A percentile compares a stretch with the other conserved stretches of the same genome.
Conservation (phyloP, 2,888 invertebrate species). For the Apamea anceps region DNA sequence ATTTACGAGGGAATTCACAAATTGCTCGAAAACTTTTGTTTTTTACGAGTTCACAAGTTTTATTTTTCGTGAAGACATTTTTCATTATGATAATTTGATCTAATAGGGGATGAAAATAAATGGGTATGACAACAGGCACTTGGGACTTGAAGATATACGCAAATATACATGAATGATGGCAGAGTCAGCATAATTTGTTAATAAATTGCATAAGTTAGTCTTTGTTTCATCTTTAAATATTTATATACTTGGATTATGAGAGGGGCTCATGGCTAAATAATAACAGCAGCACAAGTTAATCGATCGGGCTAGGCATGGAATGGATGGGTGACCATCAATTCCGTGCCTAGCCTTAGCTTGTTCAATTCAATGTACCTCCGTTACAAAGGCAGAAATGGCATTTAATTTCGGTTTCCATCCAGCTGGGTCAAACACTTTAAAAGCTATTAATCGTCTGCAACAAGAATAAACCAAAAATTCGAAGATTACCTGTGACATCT, state of each 20-base stretch:
- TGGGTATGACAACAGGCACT: conserved; percentile 10
- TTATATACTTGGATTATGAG: background rate
- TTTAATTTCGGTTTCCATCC: too few relatives aligned
- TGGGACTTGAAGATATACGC: background rate
- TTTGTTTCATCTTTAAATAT: background rate
- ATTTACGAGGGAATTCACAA: conserved; percentile 66
- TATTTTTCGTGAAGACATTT: conserved; percentile 59
- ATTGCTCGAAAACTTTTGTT: conserved; percentile 64
- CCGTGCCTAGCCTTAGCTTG: too few relatives aligned
- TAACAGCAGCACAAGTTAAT: too few relatives aligned
- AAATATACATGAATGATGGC: background rate
- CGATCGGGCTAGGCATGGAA: background rate
- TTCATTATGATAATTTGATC: conserved; percentile 59
- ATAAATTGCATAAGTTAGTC: background rate
- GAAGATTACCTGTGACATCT: too few relatives aligned
- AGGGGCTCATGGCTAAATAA: background rate
- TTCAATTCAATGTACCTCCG: background rate
- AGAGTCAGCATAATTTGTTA: background rate
- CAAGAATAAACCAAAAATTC: too few relatives aligned
- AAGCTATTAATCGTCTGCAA: too few relatives aligned
- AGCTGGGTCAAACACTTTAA: background rate
- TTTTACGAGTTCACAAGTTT: conserved; percentile 58
- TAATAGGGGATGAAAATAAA: conserved; percentile 38
- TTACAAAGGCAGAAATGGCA: too few relatives aligned
- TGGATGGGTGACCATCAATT: too few relatives aligned